Conservation (phyloP, 1,140 invertebrate species). For the Riptortus pedestris region DNA sequence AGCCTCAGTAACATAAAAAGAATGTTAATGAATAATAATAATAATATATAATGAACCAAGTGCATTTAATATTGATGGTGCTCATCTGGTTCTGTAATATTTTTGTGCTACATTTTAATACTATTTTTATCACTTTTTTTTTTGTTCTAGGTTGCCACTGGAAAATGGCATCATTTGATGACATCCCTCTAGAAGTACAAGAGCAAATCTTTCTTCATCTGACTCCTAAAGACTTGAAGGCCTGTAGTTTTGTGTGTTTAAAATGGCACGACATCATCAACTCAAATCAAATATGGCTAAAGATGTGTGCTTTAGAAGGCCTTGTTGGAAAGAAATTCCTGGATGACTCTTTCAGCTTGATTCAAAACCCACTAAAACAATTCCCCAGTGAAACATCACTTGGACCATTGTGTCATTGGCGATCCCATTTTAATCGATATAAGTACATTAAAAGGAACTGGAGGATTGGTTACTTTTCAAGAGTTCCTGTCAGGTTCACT, state of each 20-base stretch:
- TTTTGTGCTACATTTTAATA: background rate
- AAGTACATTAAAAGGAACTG: background rate
- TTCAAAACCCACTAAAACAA: background rate
- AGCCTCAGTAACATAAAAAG: no score
- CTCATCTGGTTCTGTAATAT: no score
- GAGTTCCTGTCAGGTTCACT: background rate
- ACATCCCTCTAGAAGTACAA: background rate
- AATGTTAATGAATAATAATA: no score
- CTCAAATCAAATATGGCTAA: background rate
- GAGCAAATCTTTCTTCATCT: background rate
- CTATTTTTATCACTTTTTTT: background rate
- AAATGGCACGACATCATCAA: conserved; percentile 4
- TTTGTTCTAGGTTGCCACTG: background rate
- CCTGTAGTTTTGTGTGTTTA: background rate
- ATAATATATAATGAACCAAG: no score
- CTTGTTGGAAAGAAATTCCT: background rate
- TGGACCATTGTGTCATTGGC: background rate
- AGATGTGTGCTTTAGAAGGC: background rate
- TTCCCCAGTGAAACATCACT: background rate
- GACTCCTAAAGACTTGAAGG: background rate
- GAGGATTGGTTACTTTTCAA: background rate
- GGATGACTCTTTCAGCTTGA: background rate
- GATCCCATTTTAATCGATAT: conserved; percentile 4
- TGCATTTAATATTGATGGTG: no score
- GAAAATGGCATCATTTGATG: conserved; percentile 1